Percentiles rank a stretch among this genome's conserved stretches.
Conservation (phyloP, 1,140 invertebrate species). For the Pemphigus obesinymphae region DNA sequence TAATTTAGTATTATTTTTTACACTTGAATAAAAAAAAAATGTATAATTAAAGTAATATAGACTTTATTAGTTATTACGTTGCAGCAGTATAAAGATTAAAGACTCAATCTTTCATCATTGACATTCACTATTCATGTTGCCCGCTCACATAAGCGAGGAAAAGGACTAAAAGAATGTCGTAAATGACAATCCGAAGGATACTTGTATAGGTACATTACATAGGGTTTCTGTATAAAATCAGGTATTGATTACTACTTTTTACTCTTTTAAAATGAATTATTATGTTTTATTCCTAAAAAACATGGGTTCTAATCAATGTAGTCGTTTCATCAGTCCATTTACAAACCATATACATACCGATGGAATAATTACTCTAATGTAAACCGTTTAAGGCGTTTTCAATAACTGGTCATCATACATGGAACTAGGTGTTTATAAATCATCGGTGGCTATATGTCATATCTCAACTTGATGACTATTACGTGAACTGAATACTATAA, state of each 20-base stretch:
- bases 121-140: background rate
- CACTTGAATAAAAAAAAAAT: too few relatives aligned
- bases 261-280: slow-evolving; percentile 25
- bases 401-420: slow-evolving; percentile 28
- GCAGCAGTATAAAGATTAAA: background rate
- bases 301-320: background rate
- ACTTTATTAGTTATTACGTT: background rate
- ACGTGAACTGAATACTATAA: background rate
- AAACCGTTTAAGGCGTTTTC: slow-evolving; percentile 32
- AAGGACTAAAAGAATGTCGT: slow-evolving; percentile 7
- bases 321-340: slow-evolving; percentile 11
- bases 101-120: background rate
- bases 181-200: slow-evolving; percentile 16
- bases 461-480: slow-evolving; percentile 1
- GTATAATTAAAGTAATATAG: background rate
- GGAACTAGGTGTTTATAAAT: slow-evolving; percentile 23
- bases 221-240: background rate
- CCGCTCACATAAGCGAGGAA: background rate
- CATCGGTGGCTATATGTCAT: background rate
- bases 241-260: slow-evolving; percentile 20
- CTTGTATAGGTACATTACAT: background rate
- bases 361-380: slow-evolving; percentile 24
- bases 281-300: background rate
- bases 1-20: background rate
- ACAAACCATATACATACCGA: slow-evolving; percentile 12